Percentiles rank a stretch among this genome's conserved stretches.
phyloP scores from a whole-genome alignment of 1,140 invertebrate species.

The Paracyclopina nana region DNA sequence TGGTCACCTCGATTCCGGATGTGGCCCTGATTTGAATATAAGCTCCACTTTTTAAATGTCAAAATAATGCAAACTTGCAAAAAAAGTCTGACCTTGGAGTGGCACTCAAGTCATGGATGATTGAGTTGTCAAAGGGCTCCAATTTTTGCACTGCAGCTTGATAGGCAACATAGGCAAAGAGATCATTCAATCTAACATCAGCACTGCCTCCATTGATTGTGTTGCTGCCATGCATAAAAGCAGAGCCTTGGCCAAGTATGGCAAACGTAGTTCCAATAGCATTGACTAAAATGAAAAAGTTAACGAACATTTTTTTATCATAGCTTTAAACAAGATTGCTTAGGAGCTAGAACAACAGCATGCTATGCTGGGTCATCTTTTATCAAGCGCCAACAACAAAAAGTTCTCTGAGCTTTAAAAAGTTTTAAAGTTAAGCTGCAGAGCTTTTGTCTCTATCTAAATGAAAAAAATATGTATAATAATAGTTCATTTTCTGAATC shows the following conservation, averaged over 20 bases:
- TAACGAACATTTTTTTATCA: no score
- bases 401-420: no score
- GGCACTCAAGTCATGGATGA: background rate
- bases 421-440: no score
- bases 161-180: conserved; percentile 10
- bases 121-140: background rate
- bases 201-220: conserved; percentile 4
- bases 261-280: background rate
- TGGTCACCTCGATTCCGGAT: conserved; percentile 8
- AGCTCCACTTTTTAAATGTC: background rate
- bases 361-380: no score
- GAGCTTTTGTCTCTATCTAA: no score
- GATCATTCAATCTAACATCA: conserved; percentile 11
- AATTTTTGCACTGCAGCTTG: conserved; percentile 5
- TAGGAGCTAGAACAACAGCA: no score
- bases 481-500: no score
- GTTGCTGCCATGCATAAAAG: conserved; percentile 11
- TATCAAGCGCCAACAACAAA: no score
- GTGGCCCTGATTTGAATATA: background rate
- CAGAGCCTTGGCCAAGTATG: conserved; percentile 3
- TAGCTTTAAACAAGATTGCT: no score
- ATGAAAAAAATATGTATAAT: no score
- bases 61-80: background rate
- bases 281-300: background rate
- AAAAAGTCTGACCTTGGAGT: background rate